Base-by-base conservation (phyloP, 2,888 invertebrate genomes). In the Meteorus cinctellus region DNA sequence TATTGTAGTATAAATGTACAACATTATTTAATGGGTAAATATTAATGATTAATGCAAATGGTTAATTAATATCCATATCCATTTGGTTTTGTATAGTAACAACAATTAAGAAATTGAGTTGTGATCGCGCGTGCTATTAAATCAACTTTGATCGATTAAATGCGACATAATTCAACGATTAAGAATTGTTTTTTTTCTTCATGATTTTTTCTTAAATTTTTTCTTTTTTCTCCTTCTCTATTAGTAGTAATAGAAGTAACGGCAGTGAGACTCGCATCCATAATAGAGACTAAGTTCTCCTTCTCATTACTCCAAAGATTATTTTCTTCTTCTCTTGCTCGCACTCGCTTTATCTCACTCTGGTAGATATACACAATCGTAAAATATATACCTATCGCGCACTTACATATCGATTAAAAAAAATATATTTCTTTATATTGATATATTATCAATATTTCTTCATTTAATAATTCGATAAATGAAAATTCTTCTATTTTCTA, bases 101-200 rank as follows among this genome's bases (percentile, higher is more conserved):
- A 79, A 82, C 80, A 82, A 81, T 84, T 82, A 80, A 81, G 81
- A 84, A 84, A 85, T 81, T 84, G 80, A 80, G 79, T 79, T 81
- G 81, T 75, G 76, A 63, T 76, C 78, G 51, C 36, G 70, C 65
- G 62, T 24, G 14, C 62, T 36, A 60, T 80, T 85, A 83, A 84
- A 83, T 85, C 84, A 84, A 81, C 77, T 78, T 81, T 77, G 78
- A 78, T 78, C 80, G 82, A 85, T 84, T 83, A 84, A 84, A 83
- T 79, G 80, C 81, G 81, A 84, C 82, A 81, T 84, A 82, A 83
- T 84, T 84, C 82, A 78, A 81, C 82, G 82, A 83, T 85, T 81
- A 78, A 82, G 82, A 76, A 5, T 65, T 63, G n/a, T 71, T 16
- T 29, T 16, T 29, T 29, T 69, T 71, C 24, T 55, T 68, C 59